Conservation (phyloP, 2,888 invertebrate species). For the Scrobipalpa atriplicella region DNA sequence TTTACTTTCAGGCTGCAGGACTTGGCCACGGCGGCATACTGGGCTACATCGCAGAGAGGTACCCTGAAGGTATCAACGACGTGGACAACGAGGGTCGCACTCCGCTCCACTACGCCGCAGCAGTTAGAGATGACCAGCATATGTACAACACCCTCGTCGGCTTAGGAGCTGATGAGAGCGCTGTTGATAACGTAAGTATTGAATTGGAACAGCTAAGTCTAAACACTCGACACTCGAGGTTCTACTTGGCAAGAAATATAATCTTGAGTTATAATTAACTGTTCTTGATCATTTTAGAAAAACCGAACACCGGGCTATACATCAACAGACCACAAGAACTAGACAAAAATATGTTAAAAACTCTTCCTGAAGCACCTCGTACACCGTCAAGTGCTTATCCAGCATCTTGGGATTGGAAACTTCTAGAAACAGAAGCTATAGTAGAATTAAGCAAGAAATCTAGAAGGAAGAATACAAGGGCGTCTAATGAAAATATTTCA, state of each 20-base stretch:
- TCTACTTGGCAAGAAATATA: not conserved
- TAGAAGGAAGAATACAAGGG: constrained; percentile 65
- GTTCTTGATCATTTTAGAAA: constrained; percentile 82
- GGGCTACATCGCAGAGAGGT: constrained; percentile 87
- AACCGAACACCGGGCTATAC: constrained; percentile 92
- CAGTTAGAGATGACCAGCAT: constrained; percentile 89
- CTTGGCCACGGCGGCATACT: constrained; percentile 89
- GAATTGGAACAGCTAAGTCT: not conserved
- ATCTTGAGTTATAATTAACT: not conserved
- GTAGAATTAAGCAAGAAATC: constrained; percentile 71
- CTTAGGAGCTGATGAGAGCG: constrained; percentile 92
- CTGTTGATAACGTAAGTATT: constrained; percentile 90
- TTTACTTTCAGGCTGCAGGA: constrained; percentile 87
- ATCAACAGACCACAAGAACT: constrained; percentile 89
- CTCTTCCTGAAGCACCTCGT: constrained; percentile 91
- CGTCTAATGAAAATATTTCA: constrained; percentile 73
- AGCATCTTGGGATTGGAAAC: constrained; percentile 87
- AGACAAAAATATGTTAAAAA: constrained; percentile 86
- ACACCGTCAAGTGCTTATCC: constrained; percentile 88
- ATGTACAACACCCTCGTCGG: constrained; percentile 90
- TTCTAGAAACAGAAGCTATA: constrained; percentile 80
- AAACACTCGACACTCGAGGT: not conserved
- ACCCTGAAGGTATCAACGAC: constrained; percentile 86
- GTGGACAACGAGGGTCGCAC: constrained; percentile 93
- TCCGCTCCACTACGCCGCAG: constrained; percentile 94